Percentiles rank a stretch among this genome's conserved stretches.
phyloP scores from a whole-genome alignment of 2,797 vertebrate genomes.

The Ctenochaetus hawaiiensis region DNA sequence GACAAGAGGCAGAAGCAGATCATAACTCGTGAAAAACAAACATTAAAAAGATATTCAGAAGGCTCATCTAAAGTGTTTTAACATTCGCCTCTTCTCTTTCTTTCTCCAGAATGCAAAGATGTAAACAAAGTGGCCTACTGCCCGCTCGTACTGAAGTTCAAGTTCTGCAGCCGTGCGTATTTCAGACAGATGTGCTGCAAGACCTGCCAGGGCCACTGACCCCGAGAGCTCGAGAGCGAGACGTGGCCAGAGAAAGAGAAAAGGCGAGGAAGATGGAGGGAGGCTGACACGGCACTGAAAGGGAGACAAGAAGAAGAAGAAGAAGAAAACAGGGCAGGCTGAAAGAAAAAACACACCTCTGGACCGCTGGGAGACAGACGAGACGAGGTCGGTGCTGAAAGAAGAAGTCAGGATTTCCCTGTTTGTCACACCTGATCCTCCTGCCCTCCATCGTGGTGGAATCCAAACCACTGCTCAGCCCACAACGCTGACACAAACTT shows the following conservation, averaged over 20 bases:
- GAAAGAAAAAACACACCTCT: slow-evolving; percentile 25
- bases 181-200: slow-evolving; percentile 99
- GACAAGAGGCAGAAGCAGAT: too few species aligned
- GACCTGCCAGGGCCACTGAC: slow-evolving; percentile 99
- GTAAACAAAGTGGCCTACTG: slow-evolving; percentile 99
- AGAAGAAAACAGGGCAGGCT: slow-evolving; percentile 31
- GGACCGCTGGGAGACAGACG: slow-evolving; percentile 20
- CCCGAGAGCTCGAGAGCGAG: slow-evolving; percentile 50
- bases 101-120: slow-evolving; percentile 96
- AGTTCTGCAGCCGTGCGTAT: slow-evolving; percentile 99
- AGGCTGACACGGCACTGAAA: slow-evolving; percentile 50
- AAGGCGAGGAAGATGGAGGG: slow-evolving; percentile 66
- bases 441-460: slow-evolving; percentile 89
- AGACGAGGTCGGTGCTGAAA: slow-evolving; percentile 34
- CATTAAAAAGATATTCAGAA: not conserved
- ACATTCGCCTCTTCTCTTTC: slow-evolving; percentile 15
- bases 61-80: not conserved
- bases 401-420: slow-evolving; percentile 40
- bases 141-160: slow-evolving; percentile 99
- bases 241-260: slow-evolving; percentile 45
- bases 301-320: slow-evolving; percentile 31
- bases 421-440: slow-evolving; percentile 49
- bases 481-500: slow-evolving; percentile 68
- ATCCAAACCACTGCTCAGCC: slow-evolving; percentile 97
- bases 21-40: too few species aligned